A percentile compares a stretch with the other conserved stretches of the same genome.
Evolutionary conservation across 2,797 vertebrate species (phyloP).

Genomic region (Cyprinodon diabolis): DNA sequence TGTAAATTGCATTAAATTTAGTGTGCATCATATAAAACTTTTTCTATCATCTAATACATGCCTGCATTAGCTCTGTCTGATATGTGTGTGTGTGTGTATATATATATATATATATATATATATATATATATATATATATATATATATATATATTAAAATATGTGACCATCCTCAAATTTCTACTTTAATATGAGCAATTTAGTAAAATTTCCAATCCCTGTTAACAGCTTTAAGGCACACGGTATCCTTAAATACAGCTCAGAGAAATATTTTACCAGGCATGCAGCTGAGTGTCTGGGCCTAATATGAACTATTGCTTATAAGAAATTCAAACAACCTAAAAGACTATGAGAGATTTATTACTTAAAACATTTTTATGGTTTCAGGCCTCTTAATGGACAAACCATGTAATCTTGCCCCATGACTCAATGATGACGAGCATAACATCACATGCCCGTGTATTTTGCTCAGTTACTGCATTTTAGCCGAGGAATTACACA

Average conservation of each 20-base stretch:
- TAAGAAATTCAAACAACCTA: not conserved
- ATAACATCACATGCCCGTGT: constrained; percentile 27
- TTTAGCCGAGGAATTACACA: constrained; percentile 6
- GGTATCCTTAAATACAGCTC: not conserved
- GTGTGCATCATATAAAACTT: not conserved
- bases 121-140: too few relatives aligned
- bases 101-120: too few relatives aligned
- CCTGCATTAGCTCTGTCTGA: not conserved
- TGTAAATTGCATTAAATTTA: not conserved
- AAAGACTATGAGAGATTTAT: constrained; percentile 1
- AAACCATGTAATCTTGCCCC: constrained; percentile 32
- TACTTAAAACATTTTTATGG: not conserved
- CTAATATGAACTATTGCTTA: not conserved
- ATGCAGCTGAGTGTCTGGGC: not conserved
- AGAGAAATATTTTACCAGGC: not conserved
- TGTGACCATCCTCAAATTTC: not conserved
- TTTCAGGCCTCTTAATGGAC: constrained; percentile 4
- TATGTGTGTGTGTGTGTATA: too few relatives aligned
- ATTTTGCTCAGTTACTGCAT: constrained; percentile 7
- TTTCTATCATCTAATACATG: not conserved
- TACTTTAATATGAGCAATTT: not conserved
- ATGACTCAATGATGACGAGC: constrained; percentile 36
- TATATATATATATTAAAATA: not conserved
- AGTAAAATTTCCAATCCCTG: not conserved
- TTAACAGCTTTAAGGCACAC: not conserved